Base-by-base conservation (phyloP, 2,113 vertebrate genomes). In the Sinocyclocheilus maitianheensis region DNA sequence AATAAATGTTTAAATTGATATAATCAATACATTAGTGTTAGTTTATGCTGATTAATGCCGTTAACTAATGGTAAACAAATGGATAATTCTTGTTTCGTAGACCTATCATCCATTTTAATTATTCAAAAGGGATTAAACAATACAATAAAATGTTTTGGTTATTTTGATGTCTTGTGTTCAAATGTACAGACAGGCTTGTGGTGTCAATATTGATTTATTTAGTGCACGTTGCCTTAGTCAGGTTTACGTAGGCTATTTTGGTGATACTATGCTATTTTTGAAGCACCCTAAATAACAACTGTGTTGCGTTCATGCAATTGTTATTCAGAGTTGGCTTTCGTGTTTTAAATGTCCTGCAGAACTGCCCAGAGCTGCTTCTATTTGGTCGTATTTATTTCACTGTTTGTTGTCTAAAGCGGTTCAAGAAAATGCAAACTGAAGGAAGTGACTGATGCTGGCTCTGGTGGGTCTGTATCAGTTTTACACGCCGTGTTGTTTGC, bases 151-250 rank as follows among this genome's bases (percentile, higher is more conserved):
- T 13, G 26, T 43, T 37, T 37, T 37, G 10, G 10, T 48, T 34
- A 16, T 34, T 30, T 77, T 8, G 6, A 51, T 16, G 11, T 30
- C 3, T 53, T 51, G 24, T 26, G 9, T 77, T 55, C 22, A 78
- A 2, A 13, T 20, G 11, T 30, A 16, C 37, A 37, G 1, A 55
- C n/a, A 18, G 40, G 14, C n/a, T 65, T 67, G 9, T 30, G n/a
- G 18, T 62, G 37, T 67, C 20, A 62, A 20, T 81, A 81, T 81
- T 62, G 79, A 65, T 48, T 48, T 65, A 26, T 65, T 65, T 16
- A 5, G 37, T 43, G 37, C 26, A 62, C 34, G 12, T 81, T 81
- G 12, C 22, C 3, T 60, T 60, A 14, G 77, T 60, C 77, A 60
- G 16, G 34, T 40, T 71, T 16, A 37, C 76, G 13, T 37, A 51